phyloP scores from a whole-genome alignment of 2,113 vertebrate species.

The Thermophis baileyi region DNA sequence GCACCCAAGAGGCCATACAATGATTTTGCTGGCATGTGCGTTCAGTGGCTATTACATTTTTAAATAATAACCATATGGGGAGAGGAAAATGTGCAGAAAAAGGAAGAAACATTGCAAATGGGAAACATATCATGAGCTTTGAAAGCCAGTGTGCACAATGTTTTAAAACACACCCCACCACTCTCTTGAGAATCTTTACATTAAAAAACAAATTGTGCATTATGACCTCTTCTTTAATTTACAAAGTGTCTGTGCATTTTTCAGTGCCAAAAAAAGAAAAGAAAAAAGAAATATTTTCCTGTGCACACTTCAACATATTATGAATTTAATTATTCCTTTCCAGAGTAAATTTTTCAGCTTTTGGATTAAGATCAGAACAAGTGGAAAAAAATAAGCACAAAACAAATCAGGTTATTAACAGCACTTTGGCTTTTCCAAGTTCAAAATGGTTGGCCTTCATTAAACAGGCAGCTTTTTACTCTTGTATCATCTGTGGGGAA shows the following conservation, averaged over 20 bases:
- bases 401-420: not conserved
- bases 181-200: not conserved
- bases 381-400: not conserved
- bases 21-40: conserved; percentile 41
- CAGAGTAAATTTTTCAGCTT: not conserved
- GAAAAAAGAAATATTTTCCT: too few relatives aligned
- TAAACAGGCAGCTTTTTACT: not conserved
- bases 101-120: not conserved
- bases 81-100: not conserved
- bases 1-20: conserved; percentile 24
- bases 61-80: conserved; percentile 35
- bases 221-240: not conserved
- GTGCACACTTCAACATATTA: not conserved
- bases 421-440: not conserved
- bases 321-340: not conserved
- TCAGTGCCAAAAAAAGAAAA: not conserved
- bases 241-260: not conserved
- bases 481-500: not conserved
- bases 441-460: not conserved
- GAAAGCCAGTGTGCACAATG: conserved; percentile 16
- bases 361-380: not conserved
- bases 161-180: conserved; percentile 39
- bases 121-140: conserved; percentile 34
- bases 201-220: not conserved
- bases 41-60: not conserved